These are phyloP conservation scores for Ctenicera cuprea DNA, from an alignment of 2,888 invertebrate species.

Conservation along the genomic window DNA sequence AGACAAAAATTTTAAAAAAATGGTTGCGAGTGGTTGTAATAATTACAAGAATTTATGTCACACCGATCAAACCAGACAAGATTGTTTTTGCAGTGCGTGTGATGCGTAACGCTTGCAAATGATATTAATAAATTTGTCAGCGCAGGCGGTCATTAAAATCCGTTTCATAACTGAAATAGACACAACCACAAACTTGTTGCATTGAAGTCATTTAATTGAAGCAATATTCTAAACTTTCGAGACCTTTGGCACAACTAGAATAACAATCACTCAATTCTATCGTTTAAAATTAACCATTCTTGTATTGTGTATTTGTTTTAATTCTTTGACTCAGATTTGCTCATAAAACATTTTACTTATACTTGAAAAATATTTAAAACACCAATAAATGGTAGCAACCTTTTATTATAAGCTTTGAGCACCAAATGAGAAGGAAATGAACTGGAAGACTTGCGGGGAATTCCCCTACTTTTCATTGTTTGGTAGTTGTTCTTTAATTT, in stretches of 20 bases:
- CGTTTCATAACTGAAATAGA: constrained; percentile 33
- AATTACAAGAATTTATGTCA: background rate
- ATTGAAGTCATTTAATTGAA: constrained; percentile 23
- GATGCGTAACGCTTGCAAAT: constrained; percentile 40
- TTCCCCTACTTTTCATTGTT: too few relatives aligned
- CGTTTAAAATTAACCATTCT: background rate
- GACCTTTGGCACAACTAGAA: constrained; percentile 24
- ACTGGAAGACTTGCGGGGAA: too few relatives aligned
- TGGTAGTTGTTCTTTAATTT: too few relatives aligned
- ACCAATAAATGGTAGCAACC: too few relatives aligned
- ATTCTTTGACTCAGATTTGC: background rate
- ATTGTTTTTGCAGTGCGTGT: constrained; percentile 44
- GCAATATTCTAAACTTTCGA: constrained; percentile 12
- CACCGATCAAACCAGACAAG: constrained; percentile 2
- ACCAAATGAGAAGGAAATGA: too few relatives aligned
- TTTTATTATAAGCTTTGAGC: too few relatives aligned
- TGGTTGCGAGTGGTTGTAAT: background rate
- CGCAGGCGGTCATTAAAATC: constrained; percentile 11
- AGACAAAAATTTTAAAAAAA: background rate
- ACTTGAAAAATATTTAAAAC: too few relatives aligned
- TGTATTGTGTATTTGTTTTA: background rate
- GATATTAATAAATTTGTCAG: constrained; percentile 39
- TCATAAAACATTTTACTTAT: too few relatives aligned
- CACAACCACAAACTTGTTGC: constrained; percentile 25
- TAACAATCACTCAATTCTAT: background rate